Evolutionary conservation across 2,797 vertebrate species (phyloP).

Genomic region (Anguilla obscura): DNA sequence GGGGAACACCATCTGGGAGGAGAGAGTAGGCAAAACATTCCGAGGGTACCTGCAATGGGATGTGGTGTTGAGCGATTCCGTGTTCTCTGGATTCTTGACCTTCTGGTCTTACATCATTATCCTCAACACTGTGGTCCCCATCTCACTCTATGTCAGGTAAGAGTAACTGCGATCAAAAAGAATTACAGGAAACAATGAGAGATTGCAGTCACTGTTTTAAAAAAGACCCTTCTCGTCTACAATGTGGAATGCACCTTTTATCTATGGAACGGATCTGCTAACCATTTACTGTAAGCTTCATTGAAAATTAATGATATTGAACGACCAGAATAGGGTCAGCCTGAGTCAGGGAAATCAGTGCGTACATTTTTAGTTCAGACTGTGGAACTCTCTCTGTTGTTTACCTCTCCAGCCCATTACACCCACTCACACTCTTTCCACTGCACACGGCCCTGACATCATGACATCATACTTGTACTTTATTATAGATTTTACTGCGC

Average conservation of each 20-base stretch:
- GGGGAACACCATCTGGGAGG: conserved; percentile 77
- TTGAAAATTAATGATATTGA: conserved; percentile 18
- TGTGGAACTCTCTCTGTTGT: background rate
- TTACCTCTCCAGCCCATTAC: background rate
- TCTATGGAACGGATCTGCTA: background rate
- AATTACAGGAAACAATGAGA: background rate
- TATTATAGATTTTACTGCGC: background rate
- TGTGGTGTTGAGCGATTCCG: conserved; percentile 55
- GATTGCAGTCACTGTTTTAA: background rate
- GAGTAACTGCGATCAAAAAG: conserved; percentile 29
- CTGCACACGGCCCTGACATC: background rate
- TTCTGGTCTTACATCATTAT: conserved; percentile 82
- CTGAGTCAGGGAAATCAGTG: background rate
- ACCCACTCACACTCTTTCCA: background rate
- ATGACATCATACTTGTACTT: background rate
- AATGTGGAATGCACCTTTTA: conserved; percentile 48
- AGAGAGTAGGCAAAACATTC: conserved; percentile 65
- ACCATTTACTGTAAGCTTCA: background rate
- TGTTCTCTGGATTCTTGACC: conserved; percentile 76
- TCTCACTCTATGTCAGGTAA: conserved; percentile 80
- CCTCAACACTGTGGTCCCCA: conserved; percentile 79
- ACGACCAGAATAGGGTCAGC: background rate
- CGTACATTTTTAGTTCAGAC: background rate
- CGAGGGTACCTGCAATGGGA: conserved; percentile 65
- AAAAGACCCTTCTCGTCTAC: conserved; percentile 12